Percentiles rank a stretch among this genome's conserved stretches.
phyloP scores from a whole-genome alignment of 1,140 invertebrate species.

The Nephila pilipes region DNA sequence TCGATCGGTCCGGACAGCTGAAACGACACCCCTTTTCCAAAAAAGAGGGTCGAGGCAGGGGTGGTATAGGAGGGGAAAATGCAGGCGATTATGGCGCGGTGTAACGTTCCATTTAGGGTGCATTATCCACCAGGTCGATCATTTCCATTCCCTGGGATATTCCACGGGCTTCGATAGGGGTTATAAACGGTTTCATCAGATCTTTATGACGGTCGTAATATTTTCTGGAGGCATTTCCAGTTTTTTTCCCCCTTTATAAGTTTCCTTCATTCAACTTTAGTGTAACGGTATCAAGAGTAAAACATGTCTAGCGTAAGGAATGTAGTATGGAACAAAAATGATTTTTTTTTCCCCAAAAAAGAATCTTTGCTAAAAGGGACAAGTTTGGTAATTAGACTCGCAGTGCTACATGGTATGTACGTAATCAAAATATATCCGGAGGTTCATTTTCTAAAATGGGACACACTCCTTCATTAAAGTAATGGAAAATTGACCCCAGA shows the following conservation, averaged over 20 bases:
- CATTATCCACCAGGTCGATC: conserved; percentile 68
- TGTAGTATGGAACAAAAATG: not conserved
- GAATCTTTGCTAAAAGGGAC: not conserved
- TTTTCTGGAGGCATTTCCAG: conserved; percentile 43
- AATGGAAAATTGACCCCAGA: conserved; percentile 33
- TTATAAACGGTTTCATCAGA: conserved; percentile 67
- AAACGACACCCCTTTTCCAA: not conserved
- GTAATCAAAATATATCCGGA: not conserved
- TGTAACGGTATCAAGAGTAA: not conserved
- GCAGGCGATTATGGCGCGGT: conserved; percentile 60
- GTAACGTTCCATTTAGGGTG: conserved; percentile 69
- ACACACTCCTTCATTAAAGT: not conserved
- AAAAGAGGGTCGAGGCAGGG: not conserved
- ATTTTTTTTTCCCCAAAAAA: not conserved
- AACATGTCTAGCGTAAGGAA: not conserved
- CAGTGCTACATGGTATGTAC: not conserved
- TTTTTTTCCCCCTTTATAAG: not conserved
- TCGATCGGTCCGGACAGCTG: not conserved
- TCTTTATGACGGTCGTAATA: conserved; percentile 63
- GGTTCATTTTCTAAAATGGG: not conserved
- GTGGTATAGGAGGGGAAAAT: conserved; percentile 25
- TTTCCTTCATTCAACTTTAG: conserved; percentile 3
- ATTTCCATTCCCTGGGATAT: conserved; percentile 64
- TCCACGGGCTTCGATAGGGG: conserved; percentile 18
- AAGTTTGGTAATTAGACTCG: conserved; percentile 10